These are phyloP conservation scores for Botia almorhae DNA, from an alignment of 2,797 vertebrate genomes.

Conservation along the genomic window DNA sequence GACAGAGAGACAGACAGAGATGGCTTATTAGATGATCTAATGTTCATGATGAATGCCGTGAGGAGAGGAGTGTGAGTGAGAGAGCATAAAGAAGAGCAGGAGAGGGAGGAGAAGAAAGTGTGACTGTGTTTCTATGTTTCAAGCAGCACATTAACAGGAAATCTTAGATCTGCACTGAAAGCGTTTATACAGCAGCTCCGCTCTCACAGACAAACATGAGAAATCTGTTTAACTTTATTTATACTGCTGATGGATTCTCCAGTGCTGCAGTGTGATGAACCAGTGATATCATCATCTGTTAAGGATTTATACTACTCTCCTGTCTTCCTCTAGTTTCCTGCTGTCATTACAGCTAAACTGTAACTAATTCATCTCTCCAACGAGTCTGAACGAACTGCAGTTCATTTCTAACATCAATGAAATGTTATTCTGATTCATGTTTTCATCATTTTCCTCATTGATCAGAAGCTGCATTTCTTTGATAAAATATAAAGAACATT, in stretches of 20 bases:
- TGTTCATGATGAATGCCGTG: conserved; percentile 60
- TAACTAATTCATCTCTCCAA: conserved; percentile 40
- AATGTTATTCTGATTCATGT: conserved; percentile 41
- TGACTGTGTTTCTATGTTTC: conserved; percentile 39
- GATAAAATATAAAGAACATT: conserved; percentile 30
- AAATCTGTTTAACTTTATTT: not conserved
- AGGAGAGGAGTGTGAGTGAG: conserved; percentile 61
- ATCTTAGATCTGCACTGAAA: conserved; percentile 31
- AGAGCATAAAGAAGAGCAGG: conserved; percentile 2
- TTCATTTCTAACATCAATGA: conserved; percentile 41
- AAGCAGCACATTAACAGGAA: conserved; percentile 36
- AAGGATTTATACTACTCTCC: conserved; percentile 11
- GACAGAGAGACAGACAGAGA: too few relatives aligned
- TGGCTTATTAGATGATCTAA: conserved; percentile 56
- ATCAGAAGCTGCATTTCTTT: conserved; percentile 36
- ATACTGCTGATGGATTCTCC: not conserved
- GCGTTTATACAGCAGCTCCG: conserved; percentile 21
- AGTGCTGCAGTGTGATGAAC: not conserved
- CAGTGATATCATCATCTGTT: not conserved
- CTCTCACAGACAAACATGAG: not conserved
- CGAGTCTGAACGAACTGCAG: conserved; percentile 34
- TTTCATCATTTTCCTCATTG: conserved; percentile 40
- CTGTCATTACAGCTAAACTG: conserved; percentile 44
- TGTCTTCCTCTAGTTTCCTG: not conserved
- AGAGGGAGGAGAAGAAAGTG: conserved; percentile 20